Evolutionary conservation across 2,113 vertebrate genomes (phyloP), one percentile per base, ranked within the genome.

Genomic region (Hypocryptadius cinnamomeus): DNA sequence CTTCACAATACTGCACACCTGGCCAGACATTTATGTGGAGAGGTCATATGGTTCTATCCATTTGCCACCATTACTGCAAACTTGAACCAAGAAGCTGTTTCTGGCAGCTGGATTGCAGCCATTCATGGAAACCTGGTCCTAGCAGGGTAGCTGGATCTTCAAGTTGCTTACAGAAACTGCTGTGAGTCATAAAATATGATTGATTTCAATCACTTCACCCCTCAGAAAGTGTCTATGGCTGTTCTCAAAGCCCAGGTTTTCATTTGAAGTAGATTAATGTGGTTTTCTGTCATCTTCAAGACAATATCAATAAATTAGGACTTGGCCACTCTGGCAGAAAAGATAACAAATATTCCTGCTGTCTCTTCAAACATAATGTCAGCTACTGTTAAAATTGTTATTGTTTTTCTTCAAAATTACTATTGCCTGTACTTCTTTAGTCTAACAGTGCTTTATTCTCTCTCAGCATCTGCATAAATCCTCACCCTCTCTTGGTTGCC

Each of bases 231-330:
- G 6, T 74, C 81, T 89, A 13, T 16, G 11, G 50, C 59, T 76
- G 35, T 56, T 96, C 51, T 83, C 28, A 74, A 92, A 96, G 54
- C 50, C 31, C 47, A 69, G 73, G 92, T 85, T 94, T 87, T 93
- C 60, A 89, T 76, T 96, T 96, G 77, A 93, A 86, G 81, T 69
- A 94, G 44, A 94, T 95, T 95, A 96, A 96, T 93, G 76, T 0
- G 2, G 45, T 91, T 91, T 82, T 78, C 69, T 94, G 89, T 79
- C 69, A 89, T 63, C 64, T 87, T 93, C 64, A 93, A 65, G 94
- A 94, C 94, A 93, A 85, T 83, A 94, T 94, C 88, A 87, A 86
- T 95, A 93, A 89, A 94, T 61, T n/a, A 68, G 70, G 66, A 92
- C 53, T 71, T 37, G 57, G 66, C 54, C n/a, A 50, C 68, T 66